Percentiles rank a stretch among this genome's conserved stretches.
phyloP scores from a whole-genome alignment of 2,888 invertebrate species.

The Caenorhabditis japonica region DNA sequence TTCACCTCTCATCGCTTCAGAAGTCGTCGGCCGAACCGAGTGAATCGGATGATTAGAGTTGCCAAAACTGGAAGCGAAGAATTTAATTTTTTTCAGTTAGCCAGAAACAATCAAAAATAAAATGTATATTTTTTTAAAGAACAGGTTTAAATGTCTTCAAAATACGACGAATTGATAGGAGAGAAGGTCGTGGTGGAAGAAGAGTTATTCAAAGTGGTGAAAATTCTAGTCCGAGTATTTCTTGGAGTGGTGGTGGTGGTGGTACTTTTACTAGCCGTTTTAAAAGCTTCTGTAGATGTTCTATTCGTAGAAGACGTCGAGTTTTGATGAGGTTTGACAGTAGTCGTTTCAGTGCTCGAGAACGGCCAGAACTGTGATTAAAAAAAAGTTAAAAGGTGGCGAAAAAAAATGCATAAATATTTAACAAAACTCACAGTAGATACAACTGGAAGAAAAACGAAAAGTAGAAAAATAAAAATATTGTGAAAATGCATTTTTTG shows the following conservation, averaged over 20 bases:
- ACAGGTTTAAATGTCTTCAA: slow-evolving; percentile 5
- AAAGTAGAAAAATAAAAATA: slow-evolving; percentile 10
- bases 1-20: neutral
- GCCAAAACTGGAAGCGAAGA: no score
- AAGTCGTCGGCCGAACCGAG: neutral
- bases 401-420: neutral
- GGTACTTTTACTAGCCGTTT: no score
- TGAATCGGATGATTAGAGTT: neutral
- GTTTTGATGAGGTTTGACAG: neutral
- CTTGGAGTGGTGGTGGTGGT: neutral
- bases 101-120: no score
- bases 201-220: neutral
- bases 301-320: neutral
- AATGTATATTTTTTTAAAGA: no score
- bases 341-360: slow-evolving; percentile 4
- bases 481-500: slow-evolving; percentile 5
- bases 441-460: neutral
- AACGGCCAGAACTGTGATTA: slow-evolving; percentile 24
- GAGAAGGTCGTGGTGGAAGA: neutral
- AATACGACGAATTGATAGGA: neutral
- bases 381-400: no score
- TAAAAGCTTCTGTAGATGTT: neutral
- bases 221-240: neutral
- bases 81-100: no score
- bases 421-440: neutral